phyloP scores from a whole-genome alignment of 2,888 invertebrate species.

The Temnothorax ravouxi region DNA sequence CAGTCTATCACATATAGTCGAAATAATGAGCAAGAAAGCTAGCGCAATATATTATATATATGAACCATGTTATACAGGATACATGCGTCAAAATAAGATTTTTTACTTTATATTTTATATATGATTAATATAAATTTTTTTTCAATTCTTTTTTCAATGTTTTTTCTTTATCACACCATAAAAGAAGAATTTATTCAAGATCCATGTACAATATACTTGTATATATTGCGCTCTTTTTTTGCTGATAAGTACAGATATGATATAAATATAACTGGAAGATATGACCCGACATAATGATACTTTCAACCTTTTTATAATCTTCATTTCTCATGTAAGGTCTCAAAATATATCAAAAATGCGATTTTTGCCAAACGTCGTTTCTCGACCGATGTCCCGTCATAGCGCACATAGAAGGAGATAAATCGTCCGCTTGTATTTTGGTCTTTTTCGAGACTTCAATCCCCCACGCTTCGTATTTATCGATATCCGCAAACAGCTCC shows the following conservation, averaged over 20 bases:
- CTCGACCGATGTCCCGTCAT: constrained; percentile 44
- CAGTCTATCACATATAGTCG: constrained; percentile 10
- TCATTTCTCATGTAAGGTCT: constrained; percentile 36
- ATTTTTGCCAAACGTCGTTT: constrained; percentile 63
- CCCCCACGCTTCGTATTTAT: constrained; percentile 33
- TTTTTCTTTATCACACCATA: not conserved
- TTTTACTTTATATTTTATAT: not conserved
- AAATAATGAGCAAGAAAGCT: constrained; percentile 20
- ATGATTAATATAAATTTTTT: not conserved
- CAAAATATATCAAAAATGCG: constrained; percentile 33
- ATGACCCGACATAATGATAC: not conserved
- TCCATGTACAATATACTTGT: not conserved
- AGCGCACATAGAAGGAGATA: constrained; percentile 20
- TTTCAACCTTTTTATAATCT: constrained; percentile 16
- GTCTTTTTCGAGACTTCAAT: constrained; percentile 16
- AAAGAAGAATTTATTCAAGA: not conserved
- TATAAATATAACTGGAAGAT: not conserved
- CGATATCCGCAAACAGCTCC: constrained; percentile 42
- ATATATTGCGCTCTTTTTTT: not conserved
- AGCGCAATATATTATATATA: not conserved
- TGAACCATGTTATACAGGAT: not conserved
- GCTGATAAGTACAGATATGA: not conserved
- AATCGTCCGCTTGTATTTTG: constrained; percentile 38
- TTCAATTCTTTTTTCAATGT: not conserved
- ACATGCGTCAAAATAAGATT: not conserved